Evolutionary conservation across 2,113 vertebrate genomes (phyloP).

Genomic region (Rhegmatorhina hoffmannsi): DNA sequence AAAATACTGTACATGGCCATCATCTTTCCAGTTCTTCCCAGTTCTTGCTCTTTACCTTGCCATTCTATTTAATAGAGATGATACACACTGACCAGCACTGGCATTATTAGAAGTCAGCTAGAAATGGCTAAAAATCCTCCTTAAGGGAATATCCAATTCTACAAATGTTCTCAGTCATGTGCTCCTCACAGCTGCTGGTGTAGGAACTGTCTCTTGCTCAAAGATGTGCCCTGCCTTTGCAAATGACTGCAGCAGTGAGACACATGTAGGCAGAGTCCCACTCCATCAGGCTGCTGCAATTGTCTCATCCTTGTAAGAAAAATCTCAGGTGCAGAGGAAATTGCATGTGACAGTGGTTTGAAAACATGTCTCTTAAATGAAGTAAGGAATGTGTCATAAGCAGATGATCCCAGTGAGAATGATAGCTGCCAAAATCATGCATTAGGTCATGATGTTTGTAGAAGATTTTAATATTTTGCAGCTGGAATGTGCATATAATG

Average conservation of each 20-base stretch:
- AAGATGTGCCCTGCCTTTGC: background rate
- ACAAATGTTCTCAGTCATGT: background rate
- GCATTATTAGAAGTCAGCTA: background rate
- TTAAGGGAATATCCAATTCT: background rate
- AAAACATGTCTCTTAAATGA: slow-evolving; percentile 34
- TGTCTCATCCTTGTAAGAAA: background rate
- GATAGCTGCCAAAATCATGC: slow-evolving; percentile 46
- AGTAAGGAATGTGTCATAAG: slow-evolving; percentile 43
- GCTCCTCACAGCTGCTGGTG: background rate
- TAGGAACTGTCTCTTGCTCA: background rate
- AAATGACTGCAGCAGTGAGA: background rate
- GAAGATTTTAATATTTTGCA: slow-evolving; percentile 55
- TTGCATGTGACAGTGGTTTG: slow-evolving; percentile 23
- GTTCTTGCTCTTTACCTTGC: background rate
- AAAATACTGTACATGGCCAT: background rate
- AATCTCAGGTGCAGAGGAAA: slow-evolving; percentile 27
- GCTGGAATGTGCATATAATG: background rate
- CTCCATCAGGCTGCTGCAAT: background rate
- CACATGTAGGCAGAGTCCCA: background rate
- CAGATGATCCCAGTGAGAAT: slow-evolving; percentile 7
- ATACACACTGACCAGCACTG: background rate
- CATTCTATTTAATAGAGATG: background rate
- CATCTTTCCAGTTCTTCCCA: background rate
- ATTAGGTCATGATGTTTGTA: slow-evolving; percentile 16
- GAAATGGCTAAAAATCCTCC: background rate